Percentiles rank a stretch among this genome's conserved stretches.
These are phyloP conservation scores for Stictocephala bisonia DNA, from an alignment of 2,888 invertebrate species.

Conservation along the genomic window DNA sequence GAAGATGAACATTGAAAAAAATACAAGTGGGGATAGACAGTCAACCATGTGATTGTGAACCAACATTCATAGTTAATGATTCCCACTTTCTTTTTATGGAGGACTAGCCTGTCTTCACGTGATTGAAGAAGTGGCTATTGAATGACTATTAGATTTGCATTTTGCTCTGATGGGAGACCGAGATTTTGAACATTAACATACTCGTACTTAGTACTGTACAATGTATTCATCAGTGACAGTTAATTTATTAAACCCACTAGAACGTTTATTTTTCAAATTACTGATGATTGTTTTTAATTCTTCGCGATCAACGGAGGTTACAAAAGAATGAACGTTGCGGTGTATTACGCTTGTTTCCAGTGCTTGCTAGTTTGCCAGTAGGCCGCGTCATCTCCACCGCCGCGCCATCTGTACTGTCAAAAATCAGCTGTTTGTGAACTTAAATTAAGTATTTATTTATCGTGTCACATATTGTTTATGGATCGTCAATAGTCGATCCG, in stretches of 20 bases:
- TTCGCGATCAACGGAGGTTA: neutral
- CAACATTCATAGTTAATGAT: too few relatives aligned
- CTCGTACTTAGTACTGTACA: too few relatives aligned
- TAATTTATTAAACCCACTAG: neutral
- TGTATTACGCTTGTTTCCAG: neutral
- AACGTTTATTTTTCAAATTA: neutral
- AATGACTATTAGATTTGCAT: too few relatives aligned
- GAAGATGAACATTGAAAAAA: too few relatives aligned
- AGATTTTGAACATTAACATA: too few relatives aligned
- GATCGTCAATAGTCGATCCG: neutral
- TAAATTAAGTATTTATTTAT: slow-evolving; percentile 13
- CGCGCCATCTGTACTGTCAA: slow-evolving; percentile 1
- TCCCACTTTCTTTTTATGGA: too few relatives aligned
- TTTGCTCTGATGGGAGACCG: too few relatives aligned
- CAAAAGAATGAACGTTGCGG: slow-evolving; percentile 10
- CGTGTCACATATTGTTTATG: slow-evolving; percentile 2
- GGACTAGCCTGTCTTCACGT: too few relatives aligned
- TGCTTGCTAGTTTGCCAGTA: slow-evolving; percentile 1
- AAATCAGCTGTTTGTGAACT: slow-evolving; percentile 3
- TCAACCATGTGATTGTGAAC: too few relatives aligned
- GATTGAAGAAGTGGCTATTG: too few relatives aligned
- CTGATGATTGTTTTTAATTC: slow-evolving; percentile 1
- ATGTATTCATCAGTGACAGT: too few relatives aligned
- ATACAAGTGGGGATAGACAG: too few relatives aligned
- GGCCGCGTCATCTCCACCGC: neutral